A percentile compares a stretch with the other conserved stretches of the same genome.
These are phyloP conservation scores for Notospermus geniculatus DNA, from an alignment of 1,140 invertebrate species.

Conservation along the genomic window DNA sequence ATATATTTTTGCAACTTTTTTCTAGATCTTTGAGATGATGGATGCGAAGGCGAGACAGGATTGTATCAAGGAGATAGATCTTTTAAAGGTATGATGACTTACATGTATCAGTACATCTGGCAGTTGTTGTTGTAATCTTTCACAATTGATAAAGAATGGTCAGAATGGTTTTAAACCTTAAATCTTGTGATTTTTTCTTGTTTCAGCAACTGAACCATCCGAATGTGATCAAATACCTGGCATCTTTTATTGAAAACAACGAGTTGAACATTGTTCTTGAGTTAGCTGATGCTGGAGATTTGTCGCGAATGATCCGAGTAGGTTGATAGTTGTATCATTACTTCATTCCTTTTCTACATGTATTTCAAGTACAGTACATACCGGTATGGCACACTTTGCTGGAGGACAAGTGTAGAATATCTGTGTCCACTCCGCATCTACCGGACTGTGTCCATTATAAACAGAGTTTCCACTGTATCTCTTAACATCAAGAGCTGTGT, in stretches of 20 bases:
- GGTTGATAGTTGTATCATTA: neutral
- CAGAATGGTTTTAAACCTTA: too few relatives aligned
- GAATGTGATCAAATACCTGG: slow-evolving; percentile 74
- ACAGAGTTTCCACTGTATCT: too few relatives aligned
- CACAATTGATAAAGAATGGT: too few relatives aligned
- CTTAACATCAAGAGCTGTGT: too few relatives aligned
- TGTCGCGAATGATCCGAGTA: slow-evolving; percentile 68
- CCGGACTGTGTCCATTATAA: slow-evolving; percentile 8
- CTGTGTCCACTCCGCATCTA: too few relatives aligned
- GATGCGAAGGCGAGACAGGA: slow-evolving; percentile 68
- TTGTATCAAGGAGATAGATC: slow-evolving; percentile 70
- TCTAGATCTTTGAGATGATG: slow-evolving; percentile 67
- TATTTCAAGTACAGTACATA: neutral
- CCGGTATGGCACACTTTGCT: neutral
- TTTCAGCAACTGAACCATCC: slow-evolving; percentile 73
- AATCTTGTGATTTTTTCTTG: slow-evolving; percentile 21
- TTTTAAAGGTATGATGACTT: slow-evolving; percentile 60
- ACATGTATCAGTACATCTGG: too few relatives aligned
- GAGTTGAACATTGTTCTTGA: slow-evolving; percentile 76
- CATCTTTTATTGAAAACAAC: slow-evolving; percentile 72
- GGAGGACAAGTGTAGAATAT: too few relatives aligned
- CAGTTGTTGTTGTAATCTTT: too few relatives aligned
- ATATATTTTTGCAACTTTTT: too few relatives aligned
- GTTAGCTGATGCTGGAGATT: slow-evolving; percentile 75
- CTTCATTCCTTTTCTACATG: neutral